These are phyloP conservation scores for Parazoanthus darwini DNA, from an alignment of 92 coral and sea anemone species.

Conservation along the genomic window DNA sequence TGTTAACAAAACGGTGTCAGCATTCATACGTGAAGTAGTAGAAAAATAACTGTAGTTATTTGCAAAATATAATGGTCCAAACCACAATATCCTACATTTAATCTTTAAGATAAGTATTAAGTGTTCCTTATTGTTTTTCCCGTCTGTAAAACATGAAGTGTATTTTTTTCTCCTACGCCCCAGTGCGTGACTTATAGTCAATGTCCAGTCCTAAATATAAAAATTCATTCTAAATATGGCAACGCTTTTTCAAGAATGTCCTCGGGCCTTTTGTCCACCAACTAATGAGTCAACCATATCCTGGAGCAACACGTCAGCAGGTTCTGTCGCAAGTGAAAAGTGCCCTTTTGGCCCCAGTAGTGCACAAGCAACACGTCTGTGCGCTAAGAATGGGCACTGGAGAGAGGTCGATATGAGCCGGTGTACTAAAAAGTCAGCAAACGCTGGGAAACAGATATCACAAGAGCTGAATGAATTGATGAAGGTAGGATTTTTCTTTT, in stretches of 20 bases:
- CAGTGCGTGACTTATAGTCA: too few relatives aligned
- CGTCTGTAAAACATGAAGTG: too few relatives aligned
- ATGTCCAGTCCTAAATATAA: too few relatives aligned
- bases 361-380: slow-evolving; percentile 2
- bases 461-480: not conserved
- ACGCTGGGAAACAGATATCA: not conserved
- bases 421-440: not conserved
- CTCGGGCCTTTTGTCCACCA: slow-evolving; percentile 2
- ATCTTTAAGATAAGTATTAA: too few relatives aligned
- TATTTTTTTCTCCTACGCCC: too few relatives aligned
- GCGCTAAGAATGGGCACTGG: slow-evolving; percentile 11
- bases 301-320: slow-evolving; percentile 25
- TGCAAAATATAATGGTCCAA: too few relatives aligned
- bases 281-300: not conserved
- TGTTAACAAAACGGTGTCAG: too few relatives aligned
- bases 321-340: not conserved
- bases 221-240: too few relatives aligned
- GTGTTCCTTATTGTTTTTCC: too few relatives aligned
- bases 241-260: slow-evolving; percentile 1
- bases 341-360: not conserved
- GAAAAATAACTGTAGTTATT: too few relatives aligned
- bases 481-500: not conserved
- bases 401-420: not conserved
- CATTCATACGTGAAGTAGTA: too few relatives aligned
- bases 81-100: too few relatives aligned